Evolutionary conservation across 2,113 vertebrate genomes (phyloP).

Genomic region (Acinonyx jubatus): DNA sequence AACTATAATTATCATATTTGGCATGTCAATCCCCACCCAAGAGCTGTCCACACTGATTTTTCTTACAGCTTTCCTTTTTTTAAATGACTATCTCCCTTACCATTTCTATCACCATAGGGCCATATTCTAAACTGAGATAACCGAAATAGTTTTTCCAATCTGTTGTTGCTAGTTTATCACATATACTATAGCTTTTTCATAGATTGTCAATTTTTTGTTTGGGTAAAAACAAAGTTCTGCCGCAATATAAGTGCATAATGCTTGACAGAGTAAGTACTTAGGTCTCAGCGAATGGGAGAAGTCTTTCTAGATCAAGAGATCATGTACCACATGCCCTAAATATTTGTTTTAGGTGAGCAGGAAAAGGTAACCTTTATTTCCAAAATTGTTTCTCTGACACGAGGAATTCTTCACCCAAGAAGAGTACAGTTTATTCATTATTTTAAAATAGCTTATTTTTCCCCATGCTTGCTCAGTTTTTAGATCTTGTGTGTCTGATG

Average conservation of each 20-base stretch:
- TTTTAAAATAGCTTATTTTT: background rate
- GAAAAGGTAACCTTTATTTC: background rate
- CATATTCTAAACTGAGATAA: background rate
- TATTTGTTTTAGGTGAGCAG: background rate
- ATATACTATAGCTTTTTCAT: background rate
- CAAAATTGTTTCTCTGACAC: background rate
- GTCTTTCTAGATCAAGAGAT: background rate
- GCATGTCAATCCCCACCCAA: background rate
- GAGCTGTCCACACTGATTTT: background rate
- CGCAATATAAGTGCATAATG: background rate
- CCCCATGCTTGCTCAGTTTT: background rate
- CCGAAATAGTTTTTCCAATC: background rate
- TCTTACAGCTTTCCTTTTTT: background rate
- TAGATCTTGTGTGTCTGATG: background rate
- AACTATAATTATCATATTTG: background rate
- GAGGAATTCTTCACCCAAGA: background rate
- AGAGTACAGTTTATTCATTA: background rate
- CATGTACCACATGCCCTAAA: background rate
- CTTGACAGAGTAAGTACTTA: background rate
- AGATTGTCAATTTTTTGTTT: background rate
- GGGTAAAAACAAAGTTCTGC: background rate
- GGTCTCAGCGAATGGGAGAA: accelerated
- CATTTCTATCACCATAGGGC: background rate
- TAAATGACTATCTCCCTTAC: background rate
- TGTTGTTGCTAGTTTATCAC: background rate